Percentiles rank a stretch among this genome's conserved stretches.
Evolutionary conservation across 2,113 vertebrate species (phyloP).

Genomic region (Porphyrio hochstetteri): DNA sequence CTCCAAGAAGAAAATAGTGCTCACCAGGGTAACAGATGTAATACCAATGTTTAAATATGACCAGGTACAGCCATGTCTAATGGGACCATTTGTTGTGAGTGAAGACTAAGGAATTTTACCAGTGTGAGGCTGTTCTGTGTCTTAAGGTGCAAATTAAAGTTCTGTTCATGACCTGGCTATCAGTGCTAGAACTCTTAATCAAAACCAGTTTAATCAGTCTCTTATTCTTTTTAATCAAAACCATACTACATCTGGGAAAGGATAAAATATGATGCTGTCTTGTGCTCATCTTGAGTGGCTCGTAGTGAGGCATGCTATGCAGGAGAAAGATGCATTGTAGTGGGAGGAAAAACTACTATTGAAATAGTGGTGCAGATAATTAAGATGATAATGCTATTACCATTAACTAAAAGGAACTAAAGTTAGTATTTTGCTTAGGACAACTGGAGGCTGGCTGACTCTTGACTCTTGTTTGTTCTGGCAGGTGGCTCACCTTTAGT

Average conservation of each 20-base stretch:
- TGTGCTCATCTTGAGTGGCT: not conserved
- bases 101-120: not conserved
- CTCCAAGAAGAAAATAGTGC: not conserved
- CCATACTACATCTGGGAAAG: not conserved
- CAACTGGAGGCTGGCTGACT: not conserved
- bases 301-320: not conserved
- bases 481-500: not conserved
- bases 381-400: not conserved
- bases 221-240: not conserved
- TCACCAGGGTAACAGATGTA: not conserved
- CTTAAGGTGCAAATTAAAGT: not conserved
- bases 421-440: not conserved
- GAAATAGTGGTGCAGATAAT: not conserved
- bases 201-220: not conserved
- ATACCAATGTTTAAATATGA: not conserved
- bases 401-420: too few relatives aligned
- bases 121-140: not conserved
- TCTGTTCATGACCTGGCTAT: not conserved
- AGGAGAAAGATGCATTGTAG: not conserved
- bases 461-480: not conserved
- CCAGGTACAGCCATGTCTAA: too few relatives aligned
- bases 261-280: not conserved
- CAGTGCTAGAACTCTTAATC: not conserved
- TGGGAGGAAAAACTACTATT: not conserved
- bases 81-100: not conserved